These are phyloP conservation scores for Lophius americanus DNA, from an alignment of 2,797 vertebrate species.

Conservation along the genomic window DNA sequence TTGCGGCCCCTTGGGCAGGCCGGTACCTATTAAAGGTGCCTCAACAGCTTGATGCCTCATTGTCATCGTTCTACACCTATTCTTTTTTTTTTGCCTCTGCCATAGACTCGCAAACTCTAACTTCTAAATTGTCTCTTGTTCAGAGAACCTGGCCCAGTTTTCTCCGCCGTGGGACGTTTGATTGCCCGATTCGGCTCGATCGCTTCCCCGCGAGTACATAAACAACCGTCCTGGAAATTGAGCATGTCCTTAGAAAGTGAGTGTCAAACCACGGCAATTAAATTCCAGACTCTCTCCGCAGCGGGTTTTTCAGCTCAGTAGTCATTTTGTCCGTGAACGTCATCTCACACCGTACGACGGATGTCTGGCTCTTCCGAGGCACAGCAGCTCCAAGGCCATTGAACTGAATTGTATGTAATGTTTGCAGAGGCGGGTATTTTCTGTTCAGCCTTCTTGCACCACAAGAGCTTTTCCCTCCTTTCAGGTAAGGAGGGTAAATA, in stretches of 20 bases:
- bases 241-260: conserved; percentile 49
- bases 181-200: conserved; percentile 50
- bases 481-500: conserved; percentile 70
- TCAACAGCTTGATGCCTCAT: conserved; percentile 61
- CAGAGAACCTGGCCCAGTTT: conserved; percentile 68
- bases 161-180: conserved; percentile 49
- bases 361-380: conserved; percentile 39
- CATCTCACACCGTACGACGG: conserved; percentile 50
- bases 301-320: conserved; percentile 57
- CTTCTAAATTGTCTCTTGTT: conserved; percentile 71
- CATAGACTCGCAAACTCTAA: conserved; percentile 56
- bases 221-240: conserved; percentile 64
- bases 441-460: conserved; percentile 51
- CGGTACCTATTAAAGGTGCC: conserved; percentile 77
- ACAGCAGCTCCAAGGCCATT: conserved; percentile 58
- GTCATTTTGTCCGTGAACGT: conserved; percentile 39
- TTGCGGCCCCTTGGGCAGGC: conserved; percentile 69
- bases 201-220: conserved; percentile 45
- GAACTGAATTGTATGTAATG: conserved; percentile 50
- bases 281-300: conserved; percentile 49
- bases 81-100: conserved; percentile 36
- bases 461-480: conserved; percentile 41
- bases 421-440: conserved; percentile 61
- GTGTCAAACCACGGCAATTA: conserved; percentile 68
- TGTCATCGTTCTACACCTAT: conserved; percentile 68